Evolutionary conservation across 2,797 vertebrate genomes (phyloP).

Genomic region (Discoglossus pictus): DNA sequence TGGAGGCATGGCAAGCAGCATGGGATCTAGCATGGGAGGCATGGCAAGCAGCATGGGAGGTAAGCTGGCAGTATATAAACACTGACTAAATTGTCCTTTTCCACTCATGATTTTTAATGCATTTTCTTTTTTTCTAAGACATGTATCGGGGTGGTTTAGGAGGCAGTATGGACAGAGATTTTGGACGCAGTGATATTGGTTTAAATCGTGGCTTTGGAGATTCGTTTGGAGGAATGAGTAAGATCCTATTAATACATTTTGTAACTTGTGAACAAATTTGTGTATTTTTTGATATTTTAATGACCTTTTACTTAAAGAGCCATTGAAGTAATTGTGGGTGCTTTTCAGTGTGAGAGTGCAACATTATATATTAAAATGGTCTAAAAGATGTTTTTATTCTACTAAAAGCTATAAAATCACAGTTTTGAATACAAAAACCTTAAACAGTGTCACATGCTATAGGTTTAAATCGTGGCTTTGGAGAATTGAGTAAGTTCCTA

Average conservation of each 20-base stretch:
- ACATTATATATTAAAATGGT: no score
- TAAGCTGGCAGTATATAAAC: slow-evolving; percentile 47
- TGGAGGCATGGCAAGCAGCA: slow-evolving; percentile 40
- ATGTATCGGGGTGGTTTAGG: slow-evolving; percentile 90
- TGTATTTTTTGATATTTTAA: not conserved
- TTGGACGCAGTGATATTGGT: slow-evolving; percentile 85
- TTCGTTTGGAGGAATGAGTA: slow-evolving; percentile 94
- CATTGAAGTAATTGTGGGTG: no score
- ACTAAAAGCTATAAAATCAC: no score
- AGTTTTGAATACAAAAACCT: no score
- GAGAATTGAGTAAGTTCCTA: no score
- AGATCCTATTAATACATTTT: no score
- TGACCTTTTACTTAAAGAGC: no score
- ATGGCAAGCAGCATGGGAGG: slow-evolving; percentile 54
- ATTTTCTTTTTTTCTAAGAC: slow-evolving; percentile 69
- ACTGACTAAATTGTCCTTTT: not conserved
- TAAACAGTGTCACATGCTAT: no score
- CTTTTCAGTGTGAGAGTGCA: no score
- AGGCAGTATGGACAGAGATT: slow-evolving; percentile 89
- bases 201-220: slow-evolving; percentile 91
- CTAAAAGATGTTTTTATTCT: no score
- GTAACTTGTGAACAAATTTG: no score
- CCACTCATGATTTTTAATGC: not conserved
- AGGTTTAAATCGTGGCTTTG: no score
- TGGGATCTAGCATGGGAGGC: slow-evolving; percentile 32